Percentiles rank a stretch among this genome's conserved stretches.
Evolutionary conservation across 2,888 invertebrate species (phyloP).

Genomic region (Diogma glabrata): DNA sequence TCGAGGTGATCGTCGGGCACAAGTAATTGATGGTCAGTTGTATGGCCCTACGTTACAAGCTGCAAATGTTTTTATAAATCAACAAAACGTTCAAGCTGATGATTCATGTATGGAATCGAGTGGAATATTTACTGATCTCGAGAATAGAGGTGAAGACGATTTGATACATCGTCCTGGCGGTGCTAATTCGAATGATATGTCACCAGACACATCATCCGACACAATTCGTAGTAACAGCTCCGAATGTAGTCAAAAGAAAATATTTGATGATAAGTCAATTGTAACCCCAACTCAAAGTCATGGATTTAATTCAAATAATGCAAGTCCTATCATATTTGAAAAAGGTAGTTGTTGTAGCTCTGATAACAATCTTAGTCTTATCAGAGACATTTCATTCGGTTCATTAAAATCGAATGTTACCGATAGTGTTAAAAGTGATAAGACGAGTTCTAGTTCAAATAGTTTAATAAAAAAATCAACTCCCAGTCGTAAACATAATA

Average conservation of each 20-base stretch:
- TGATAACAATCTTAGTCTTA: background rate
- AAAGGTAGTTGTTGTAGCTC: background rate
- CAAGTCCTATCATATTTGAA: constrained; percentile 13
- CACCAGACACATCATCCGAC: constrained; percentile 49
- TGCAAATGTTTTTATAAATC: constrained; percentile 41
- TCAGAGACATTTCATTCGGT: constrained; percentile 9
- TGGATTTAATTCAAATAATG: background rate
- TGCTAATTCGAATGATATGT: constrained; percentile 40
- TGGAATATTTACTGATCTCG: constrained; percentile 78
- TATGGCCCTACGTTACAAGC: constrained; percentile 48
- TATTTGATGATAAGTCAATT: constrained; percentile 15
- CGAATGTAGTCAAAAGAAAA: constrained; percentile 41
- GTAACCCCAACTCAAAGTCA: constrained; percentile 2
- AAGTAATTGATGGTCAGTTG: constrained; percentile 82
- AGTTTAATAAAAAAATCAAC: constrained; percentile 13
- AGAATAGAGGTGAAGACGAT: constrained; percentile 56
- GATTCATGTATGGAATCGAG: constrained; percentile 81
- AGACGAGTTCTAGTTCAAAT: constrained; percentile 6
- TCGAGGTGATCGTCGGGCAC: constrained; percentile 61
- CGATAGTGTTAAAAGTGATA: background rate
- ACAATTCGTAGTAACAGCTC: constrained; percentile 42
- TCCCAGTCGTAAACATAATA: constrained; percentile 33
- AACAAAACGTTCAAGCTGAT: constrained; percentile 38
- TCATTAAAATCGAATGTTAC: constrained; percentile 12
- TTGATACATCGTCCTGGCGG: constrained; percentile 33